phyloP scores from a whole-genome alignment of 2,797 vertebrate genomes.

The Carduelis carduelis region DNA sequence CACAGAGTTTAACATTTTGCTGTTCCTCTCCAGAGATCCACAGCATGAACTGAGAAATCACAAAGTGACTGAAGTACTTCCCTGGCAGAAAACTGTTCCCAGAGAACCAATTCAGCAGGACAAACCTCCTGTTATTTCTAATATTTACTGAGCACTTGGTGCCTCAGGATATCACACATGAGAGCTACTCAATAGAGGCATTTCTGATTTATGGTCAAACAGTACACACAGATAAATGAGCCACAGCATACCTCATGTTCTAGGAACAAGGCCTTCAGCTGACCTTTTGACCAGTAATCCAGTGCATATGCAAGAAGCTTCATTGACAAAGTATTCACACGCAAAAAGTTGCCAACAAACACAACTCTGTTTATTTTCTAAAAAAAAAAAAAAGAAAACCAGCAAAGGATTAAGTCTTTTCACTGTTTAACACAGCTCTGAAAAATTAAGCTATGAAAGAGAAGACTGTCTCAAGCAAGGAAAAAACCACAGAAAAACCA shows the following conservation, averaged over 20 bases:
- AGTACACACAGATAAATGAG: not conserved
- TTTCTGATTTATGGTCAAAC: not conserved
- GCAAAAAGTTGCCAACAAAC: conserved; percentile 85
- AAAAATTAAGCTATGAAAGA: not conserved
- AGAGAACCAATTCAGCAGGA: not conserved
- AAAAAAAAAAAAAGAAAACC: not conserved
- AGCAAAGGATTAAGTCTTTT: conserved; percentile 11
- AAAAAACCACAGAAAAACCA: not conserved
- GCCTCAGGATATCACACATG: not conserved
- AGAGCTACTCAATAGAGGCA: not conserved
- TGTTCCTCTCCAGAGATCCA: not conserved
- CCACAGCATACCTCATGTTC: conserved; percentile 80
- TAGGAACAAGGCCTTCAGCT: conserved; percentile 83
- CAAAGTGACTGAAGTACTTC: not conserved
- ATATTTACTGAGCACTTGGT: not conserved
- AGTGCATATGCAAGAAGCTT: conserved; percentile 84
- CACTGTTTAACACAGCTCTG: not conserved
- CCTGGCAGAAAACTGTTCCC: not conserved
- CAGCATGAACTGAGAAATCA: not conserved
- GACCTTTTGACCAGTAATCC: conserved; percentile 85
- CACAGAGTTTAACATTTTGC: not conserved
- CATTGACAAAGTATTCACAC: conserved; percentile 85
- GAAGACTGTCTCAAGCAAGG: not conserved
- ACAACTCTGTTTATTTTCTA: conserved; percentile 85
- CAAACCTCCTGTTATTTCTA: not conserved